Evolutionary conservation across 2,797 vertebrate species (phyloP).

Genomic region (Masticophis lateralis): DNA sequence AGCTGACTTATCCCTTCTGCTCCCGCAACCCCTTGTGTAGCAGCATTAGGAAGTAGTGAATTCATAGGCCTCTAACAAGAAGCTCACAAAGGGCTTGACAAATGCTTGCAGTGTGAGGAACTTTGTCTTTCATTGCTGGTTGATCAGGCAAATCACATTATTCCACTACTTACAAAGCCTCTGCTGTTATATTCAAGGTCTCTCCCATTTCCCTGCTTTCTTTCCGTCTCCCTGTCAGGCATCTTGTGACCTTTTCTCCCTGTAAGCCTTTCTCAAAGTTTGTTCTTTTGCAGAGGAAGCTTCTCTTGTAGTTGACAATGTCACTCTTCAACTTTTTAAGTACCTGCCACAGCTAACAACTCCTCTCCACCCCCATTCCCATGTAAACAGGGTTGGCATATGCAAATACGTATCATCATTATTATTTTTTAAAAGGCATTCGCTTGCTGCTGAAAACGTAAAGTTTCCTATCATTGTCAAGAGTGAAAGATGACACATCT

Average conservation of each 20-base stretch:
- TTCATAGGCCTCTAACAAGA: not conserved
- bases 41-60: not conserved
- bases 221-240: not conserved
- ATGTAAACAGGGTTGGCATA: not conserved
- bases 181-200: not conserved
- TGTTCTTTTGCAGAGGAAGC: not conserved
- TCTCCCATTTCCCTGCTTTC: not conserved
- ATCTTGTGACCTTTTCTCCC: not conserved
- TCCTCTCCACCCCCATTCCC: not conserved
- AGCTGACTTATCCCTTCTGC: not conserved
- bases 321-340: not conserved
- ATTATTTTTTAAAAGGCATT: not conserved
- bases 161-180: not conserved
- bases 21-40: not conserved
- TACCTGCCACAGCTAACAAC: not conserved
- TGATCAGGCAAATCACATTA: not conserved
- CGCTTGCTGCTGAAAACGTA: not conserved
- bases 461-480: slow-evolving; percentile 30
- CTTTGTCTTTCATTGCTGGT: not conserved
- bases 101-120: not conserved
- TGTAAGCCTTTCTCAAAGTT: slow-evolving; percentile 5
- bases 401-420: not conserved
- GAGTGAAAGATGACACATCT: slow-evolving; percentile 24
- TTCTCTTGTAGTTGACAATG: not conserved
- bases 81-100: not conserved